Base-by-base conservation (phyloP, 1,140 invertebrate genomes). In the Drosophila kepulauana region DNA sequence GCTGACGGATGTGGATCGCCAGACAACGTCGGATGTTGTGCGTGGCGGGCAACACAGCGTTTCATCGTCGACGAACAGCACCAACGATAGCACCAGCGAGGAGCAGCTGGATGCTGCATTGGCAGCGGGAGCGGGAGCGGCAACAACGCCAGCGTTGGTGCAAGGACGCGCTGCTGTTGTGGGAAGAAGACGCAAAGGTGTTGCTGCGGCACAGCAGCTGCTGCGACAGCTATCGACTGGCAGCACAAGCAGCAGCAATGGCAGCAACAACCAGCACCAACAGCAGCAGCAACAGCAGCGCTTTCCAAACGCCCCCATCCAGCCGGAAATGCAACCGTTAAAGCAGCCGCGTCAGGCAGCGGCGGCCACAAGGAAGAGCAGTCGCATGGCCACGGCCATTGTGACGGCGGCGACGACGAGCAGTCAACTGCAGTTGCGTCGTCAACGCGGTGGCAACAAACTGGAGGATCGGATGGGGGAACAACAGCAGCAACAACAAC, bases 1-100 rank as follows among this genome's bases (percentile, higher is more conserved):
- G 11, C 64, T 77, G 13, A 92, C 94, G 78, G 81, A 94, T 82
- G 56, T 94, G 86, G 57, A 94, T 93, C 16, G 94, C 86, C 67
- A 94, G 30, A 92, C 89, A 8, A 91, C 92, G 10, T 85, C 82
- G 1, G 89, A 92, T 70, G 62, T 54, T 67, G 65, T 59, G 0
- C 56, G 81, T 7, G 75, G 75, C 1, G 20, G 20, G 20, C 80
- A 81, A 5, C 61, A 76, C n/a, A 91, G 90, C 38, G 81, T 89
- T 2, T 90, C 85, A 8, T 91, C 89, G 0, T 70, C 72, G 35
- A 38, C 35, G 7, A 33, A 33, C 33, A 33, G 33, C 13, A 91
- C 84, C 41, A 33, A 88, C 7, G 89, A 91, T 54, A 87, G 88
- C 16, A 91, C 84, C 20, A 91, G 89, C 70, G 89, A 91, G 35